phyloP scores from a whole-genome alignment of 2,113 vertebrate genomes.

The Toxotes chatareus region DNA sequence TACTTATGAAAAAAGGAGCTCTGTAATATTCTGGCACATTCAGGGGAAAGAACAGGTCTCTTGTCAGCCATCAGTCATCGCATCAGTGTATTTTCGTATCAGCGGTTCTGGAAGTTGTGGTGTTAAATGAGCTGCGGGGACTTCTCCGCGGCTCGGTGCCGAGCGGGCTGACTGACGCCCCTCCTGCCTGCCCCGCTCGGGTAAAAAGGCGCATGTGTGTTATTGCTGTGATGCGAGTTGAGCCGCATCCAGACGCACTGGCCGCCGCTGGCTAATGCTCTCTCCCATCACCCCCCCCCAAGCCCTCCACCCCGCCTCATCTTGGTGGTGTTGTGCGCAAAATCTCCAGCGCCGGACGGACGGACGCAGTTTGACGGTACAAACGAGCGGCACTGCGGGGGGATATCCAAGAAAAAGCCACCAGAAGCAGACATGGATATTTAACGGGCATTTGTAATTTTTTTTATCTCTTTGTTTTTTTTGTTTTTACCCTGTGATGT shows the following conservation, averaged over 20 bases:
- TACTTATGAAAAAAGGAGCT: neutral
- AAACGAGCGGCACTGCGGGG: constrained; percentile 88
- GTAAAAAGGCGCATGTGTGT: constrained; percentile 65
- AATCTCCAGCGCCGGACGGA: constrained; percentile 86
- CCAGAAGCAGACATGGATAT: constrained; percentile 82
- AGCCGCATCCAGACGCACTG: constrained; percentile 79
- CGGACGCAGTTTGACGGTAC: constrained; percentile 77
- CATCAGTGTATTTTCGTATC: neutral
- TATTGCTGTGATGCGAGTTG: constrained; percentile 62
- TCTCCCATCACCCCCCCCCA: constrained; percentile 15
- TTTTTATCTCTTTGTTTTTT: constrained; percentile 2
- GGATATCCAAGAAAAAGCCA: constrained; percentile 57
- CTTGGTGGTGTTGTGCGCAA: constrained; percentile 85
- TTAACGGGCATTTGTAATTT: constrained; percentile 71
- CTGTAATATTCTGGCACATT: neutral
- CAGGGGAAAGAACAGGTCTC: neutral
- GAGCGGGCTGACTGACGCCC: constrained; percentile 24
- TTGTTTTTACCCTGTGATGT: constrained; percentile 49
- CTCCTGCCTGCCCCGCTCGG: constrained; percentile 37
- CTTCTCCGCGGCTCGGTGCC: constrained; percentile 13
- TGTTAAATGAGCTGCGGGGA: constrained; percentile 47
- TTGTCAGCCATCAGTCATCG: constrained; percentile 9
- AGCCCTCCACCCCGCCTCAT: constrained; percentile 10
- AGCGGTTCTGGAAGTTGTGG: constrained; percentile 64
- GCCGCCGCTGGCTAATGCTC: constrained; percentile 81